A percentile compares a stretch with the other conserved stretches of the same genome.
phyloP scores from a whole-genome alignment of 2,888 invertebrate genomes.

The Tinea trinotella region DNA sequence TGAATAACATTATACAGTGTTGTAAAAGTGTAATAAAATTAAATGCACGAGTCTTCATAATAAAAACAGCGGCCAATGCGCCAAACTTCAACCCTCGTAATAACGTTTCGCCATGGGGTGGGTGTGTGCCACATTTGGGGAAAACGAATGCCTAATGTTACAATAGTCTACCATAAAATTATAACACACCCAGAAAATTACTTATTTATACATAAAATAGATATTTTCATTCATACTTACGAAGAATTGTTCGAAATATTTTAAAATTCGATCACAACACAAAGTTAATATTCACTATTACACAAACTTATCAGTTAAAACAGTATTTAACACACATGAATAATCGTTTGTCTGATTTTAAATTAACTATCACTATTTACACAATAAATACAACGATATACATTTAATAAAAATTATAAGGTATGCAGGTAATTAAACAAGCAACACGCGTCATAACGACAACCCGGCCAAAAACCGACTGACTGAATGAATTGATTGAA shows the following conservation, averaged over 20 bases:
- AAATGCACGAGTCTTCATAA: neutral
- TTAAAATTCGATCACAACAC: neutral
- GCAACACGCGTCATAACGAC: neutral
- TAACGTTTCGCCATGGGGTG: conserved; percentile 9
- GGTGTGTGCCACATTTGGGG: neutral
- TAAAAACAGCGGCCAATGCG: conserved; percentile 9
- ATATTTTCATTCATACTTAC: conserved; percentile 6
- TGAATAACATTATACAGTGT: too few species aligned
- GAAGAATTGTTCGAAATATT: neutral
- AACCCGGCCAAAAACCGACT: conserved; percentile 8
- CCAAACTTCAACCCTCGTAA: conserved; percentile 10
- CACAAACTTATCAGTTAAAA: neutral
- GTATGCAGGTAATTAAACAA: neutral
- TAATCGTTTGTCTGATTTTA: neutral
- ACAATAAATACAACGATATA: neutral
- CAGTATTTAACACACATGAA: neutral
- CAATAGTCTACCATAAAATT: neutral
- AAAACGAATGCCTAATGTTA: neutral
- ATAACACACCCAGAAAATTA: neutral
- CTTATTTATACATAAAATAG: neutral
- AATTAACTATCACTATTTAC: neutral
- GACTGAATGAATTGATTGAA: conserved; percentile 2
- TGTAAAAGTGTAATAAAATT: neutral
- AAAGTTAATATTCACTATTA: neutral
- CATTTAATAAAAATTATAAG: neutral